Evolutionary conservation across 2,797 vertebrate genomes (phyloP).

Genomic region (Uromys caudimaculatus): DNA sequence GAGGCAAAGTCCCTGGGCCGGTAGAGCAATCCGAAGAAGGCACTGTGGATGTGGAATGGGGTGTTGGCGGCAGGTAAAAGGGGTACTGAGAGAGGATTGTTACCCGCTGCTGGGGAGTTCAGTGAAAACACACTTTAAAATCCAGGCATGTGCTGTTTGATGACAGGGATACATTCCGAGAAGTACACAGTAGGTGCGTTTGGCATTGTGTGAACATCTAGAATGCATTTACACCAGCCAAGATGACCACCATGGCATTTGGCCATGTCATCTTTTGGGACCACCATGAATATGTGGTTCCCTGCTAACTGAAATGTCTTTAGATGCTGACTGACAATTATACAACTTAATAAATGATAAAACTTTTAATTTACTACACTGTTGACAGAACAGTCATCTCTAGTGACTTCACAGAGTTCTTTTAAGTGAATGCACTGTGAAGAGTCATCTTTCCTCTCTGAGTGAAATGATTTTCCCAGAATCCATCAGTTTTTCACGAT

Average conservation of each 20-base stretch:
- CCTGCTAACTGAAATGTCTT: not conserved
- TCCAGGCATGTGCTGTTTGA: not conserved
- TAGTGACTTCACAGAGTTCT: not conserved
- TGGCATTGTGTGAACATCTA: not conserved
- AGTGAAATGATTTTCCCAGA: not conserved
- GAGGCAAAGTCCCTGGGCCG: constrained; percentile 90
- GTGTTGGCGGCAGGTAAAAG: not conserved
- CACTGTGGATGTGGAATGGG: constrained; percentile 77
- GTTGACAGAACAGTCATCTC: constrained; percentile 7
- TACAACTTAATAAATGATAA: not conserved
- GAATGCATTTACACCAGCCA: not conserved
- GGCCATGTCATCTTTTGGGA: not conserved
- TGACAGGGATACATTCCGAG: not conserved
- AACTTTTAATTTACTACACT: not conserved
- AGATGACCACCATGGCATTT: too few relatives aligned
- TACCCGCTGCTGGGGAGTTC: not conserved
- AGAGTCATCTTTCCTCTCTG: not conserved
- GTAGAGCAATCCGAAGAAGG: constrained; percentile 88
- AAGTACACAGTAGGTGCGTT: not conserved
- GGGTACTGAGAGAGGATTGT: not conserved
- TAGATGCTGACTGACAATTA: not conserved
- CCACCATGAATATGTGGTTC: not conserved
- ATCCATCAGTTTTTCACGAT: not conserved
- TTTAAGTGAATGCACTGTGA: not conserved
- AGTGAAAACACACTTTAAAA: not conserved